Conservation (phyloP, 2,888 invertebrate genomes). For the Oscheius sp. region DNA sequence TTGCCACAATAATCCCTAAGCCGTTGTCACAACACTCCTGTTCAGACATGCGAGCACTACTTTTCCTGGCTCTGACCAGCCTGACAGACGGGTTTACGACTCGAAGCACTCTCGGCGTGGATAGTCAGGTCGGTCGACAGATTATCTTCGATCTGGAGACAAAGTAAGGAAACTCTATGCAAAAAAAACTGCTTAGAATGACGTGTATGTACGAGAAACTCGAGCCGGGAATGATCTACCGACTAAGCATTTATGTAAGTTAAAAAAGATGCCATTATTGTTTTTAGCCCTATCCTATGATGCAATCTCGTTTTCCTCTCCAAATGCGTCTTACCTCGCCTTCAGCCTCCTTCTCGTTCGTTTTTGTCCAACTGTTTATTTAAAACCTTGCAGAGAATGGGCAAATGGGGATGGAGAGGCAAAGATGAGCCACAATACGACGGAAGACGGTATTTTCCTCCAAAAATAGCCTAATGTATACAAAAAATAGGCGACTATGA, state of each 20-base stretch:
- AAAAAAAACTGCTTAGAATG: slow-evolving; percentile 29
- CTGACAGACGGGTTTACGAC: slow-evolving; percentile 20
- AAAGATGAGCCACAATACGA: slow-evolving; percentile 51
- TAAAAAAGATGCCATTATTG: background rate
- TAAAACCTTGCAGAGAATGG: slow-evolving; percentile 41
- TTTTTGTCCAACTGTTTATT: too few relatives aligned
- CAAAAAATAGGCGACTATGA: slow-evolving; percentile 52
- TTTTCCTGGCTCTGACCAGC: background rate
- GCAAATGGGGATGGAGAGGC: slow-evolving; percentile 51
- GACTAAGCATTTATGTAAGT: slow-evolving; percentile 46
- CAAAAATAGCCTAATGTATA: background rate
- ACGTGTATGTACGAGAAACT: slow-evolving; percentile 52
- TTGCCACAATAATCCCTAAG: slow-evolving; percentile 1
- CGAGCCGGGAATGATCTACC: slow-evolving; percentile 44
- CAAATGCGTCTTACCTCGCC: slow-evolving; percentile 57
- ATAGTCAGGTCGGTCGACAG: slow-evolving; percentile 31
- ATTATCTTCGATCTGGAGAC: slow-evolving; percentile 33
- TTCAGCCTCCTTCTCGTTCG: slow-evolving; percentile 44
- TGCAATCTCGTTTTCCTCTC: slow-evolving; percentile 45
- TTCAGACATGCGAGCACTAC: background rate
- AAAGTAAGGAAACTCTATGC: slow-evolving; percentile 2
- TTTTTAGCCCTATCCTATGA: slow-evolving; percentile 42
- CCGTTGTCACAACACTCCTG: background rate
- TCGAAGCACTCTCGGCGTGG: slow-evolving; percentile 14
- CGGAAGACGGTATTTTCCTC: slow-evolving; percentile 45